Evolutionary conservation across 1,140 invertebrate species (phyloP), one percentile per base, ranked within the genome.

Genomic region (Phthorimaea operculella): DNA sequence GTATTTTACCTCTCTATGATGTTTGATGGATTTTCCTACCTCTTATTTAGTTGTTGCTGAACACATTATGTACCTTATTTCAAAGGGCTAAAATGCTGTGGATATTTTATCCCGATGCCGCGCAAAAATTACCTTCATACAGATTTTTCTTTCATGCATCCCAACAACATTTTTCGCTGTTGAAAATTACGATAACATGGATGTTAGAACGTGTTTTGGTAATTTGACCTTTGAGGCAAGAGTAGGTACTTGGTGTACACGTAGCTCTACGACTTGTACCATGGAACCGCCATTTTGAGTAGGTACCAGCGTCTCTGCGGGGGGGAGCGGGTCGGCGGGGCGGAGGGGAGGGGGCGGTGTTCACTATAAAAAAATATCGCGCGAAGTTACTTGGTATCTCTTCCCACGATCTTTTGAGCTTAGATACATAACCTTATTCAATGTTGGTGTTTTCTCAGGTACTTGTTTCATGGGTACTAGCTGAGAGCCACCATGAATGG

Each of bases 271-370:
- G 61, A 73, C 67, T 64, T 66, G 68, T 78, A 72, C 72, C 66
- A 73, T 78, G 66, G 70, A 70, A 76, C 78, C 76, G 78, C 78
- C 78, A 81, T 81, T 81, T 81, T 81, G 78, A 79, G 21, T 81
- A 78, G 72, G 69, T 74, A 74, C 73, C 64, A 70, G 72, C 70
- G 72, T 74, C 70, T 61, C 70, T 70, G 71, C 66, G 68, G 70
- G 74, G 62, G 63, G 64, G 66, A 28, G 21, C 21, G 21, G 21
- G 21, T 28, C 21, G 21, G 21, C 21, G 63, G 63, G 67, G 55
- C 60, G 55, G 63, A 55, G 54, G 60, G 70, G 68, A 64, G 70
- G 74, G 72, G 68, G 64, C 59, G 49, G 60, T 62, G 58, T 66
- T 69, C 63, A 66, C 66, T 76, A 75, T 66, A 77, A 74, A 81